Evolutionary conservation across 2,113 vertebrate genomes (phyloP).

Genomic region (Gnathonemus longibarbis): DNA sequence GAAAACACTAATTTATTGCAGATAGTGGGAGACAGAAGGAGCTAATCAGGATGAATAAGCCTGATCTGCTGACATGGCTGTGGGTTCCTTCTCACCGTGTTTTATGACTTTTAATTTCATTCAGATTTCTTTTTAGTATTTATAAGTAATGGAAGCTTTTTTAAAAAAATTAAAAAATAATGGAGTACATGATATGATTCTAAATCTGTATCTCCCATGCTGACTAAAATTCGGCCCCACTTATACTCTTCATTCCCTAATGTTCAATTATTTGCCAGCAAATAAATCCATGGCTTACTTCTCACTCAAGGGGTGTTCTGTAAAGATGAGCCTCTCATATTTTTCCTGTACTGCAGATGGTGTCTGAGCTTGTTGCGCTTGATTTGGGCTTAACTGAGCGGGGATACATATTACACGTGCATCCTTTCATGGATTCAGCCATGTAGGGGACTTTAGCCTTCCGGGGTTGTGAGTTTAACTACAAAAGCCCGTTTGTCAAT

Average conservation of each 20-base stretch:
- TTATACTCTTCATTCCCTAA: not conserved
- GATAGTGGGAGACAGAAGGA: not conserved
- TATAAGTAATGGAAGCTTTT: not conserved
- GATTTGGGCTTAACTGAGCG: not conserved
- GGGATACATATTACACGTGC: not conserved
- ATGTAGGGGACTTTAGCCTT: not conserved
- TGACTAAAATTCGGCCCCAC: not conserved
- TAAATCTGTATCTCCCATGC: not conserved
- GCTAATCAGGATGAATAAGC: not conserved
- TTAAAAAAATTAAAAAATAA: not conserved
- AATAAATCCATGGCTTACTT: constrained; percentile 1
- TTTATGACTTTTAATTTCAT: not conserved
- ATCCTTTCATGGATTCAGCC: not conserved
- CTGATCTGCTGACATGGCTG: not conserved
- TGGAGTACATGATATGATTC: not conserved
- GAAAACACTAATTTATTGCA: not conserved
- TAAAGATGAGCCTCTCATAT: not conserved
- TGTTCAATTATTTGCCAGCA: constrained; percentile 2
- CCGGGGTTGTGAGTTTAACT: not conserved
- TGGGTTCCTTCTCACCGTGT: not conserved
- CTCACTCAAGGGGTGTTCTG: not conserved
- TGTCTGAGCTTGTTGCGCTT: not conserved
- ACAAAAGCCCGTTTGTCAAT: not conserved
- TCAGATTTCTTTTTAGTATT: not conserved
- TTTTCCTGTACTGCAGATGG: not conserved